Percentiles rank a stretch among this genome's conserved stretches.
phyloP scores from a whole-genome alignment of 2,797 vertebrate genomes.

The Thunnus albacares region DNA sequence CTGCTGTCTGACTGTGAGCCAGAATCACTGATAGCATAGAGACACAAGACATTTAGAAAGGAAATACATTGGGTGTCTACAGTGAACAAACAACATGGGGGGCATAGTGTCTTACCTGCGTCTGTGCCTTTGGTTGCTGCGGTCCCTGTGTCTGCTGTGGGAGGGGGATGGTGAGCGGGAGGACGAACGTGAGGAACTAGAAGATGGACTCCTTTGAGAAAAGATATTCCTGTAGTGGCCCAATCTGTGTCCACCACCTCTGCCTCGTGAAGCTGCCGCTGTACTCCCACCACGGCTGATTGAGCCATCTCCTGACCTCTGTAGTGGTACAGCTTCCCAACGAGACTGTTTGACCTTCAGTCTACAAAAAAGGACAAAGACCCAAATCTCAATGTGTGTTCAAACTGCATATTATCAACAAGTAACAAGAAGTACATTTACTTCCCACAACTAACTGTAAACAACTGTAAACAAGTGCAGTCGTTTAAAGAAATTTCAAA shows the following conservation, averaged over 20 bases:
- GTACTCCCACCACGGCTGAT: slow-evolving; percentile 78
- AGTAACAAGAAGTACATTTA: not conserved
- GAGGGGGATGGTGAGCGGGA: slow-evolving; percentile 91
- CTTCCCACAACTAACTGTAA: not conserved
- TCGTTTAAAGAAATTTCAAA: not conserved
- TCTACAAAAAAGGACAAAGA: slow-evolving; percentile 56
- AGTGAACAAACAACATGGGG: not conserved
- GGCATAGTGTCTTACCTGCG: slow-evolving; percentile 74
- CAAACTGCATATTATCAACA: not conserved
- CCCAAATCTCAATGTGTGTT: not conserved
- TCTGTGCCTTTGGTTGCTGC: slow-evolving; percentile 82
- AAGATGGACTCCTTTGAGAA: slow-evolving; percentile 93
- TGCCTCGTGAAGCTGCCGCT: slow-evolving; percentile 71
- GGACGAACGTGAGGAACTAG: slow-evolving; percentile 90
- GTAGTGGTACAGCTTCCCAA: slow-evolving; percentile 82
- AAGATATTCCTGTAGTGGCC: slow-evolving; percentile 94
- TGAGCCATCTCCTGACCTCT: slow-evolving; percentile 77
- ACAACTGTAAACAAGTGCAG: not conserved
- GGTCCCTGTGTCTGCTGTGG: slow-evolving; percentile 83
- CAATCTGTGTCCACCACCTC: slow-evolving; percentile 80
- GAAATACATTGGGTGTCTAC: too few relatives aligned
- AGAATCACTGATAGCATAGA: slow-evolving; percentile 86
- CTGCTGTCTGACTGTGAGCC: slow-evolving; percentile 93
- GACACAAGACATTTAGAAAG: slow-evolving; percentile 10
- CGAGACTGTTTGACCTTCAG: slow-evolving; percentile 85